phyloP scores from a whole-genome alignment of 2,888 invertebrate genomes.

The Ashinkailepas kermadecensis region DNA sequence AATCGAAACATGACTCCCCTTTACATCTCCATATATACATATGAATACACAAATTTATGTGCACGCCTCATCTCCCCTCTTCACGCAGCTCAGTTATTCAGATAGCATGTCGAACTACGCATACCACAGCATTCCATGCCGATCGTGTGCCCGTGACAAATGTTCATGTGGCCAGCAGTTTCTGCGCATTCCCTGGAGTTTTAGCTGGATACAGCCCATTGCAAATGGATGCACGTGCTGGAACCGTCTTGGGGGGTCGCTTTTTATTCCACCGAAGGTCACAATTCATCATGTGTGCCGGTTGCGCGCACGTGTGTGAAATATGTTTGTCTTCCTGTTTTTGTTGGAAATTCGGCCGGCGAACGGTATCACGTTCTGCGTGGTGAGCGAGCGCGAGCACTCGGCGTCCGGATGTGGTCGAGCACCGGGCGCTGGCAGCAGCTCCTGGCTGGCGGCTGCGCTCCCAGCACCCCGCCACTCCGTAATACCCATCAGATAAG shows the following conservation, averaged over 20 bases:
- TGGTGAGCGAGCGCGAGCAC: no score
- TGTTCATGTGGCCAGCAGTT: background rate
- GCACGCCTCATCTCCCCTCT: no score
- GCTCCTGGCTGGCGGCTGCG: no score
- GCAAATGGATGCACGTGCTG: background rate
- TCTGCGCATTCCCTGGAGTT: background rate
- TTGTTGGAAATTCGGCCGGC: background rate
- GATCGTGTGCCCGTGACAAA: background rate
- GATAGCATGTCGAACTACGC: background rate
- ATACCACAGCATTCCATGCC: background rate
- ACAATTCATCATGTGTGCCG: conserved; percentile 7
- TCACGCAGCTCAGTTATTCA: background rate
- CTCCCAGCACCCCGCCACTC: background rate
- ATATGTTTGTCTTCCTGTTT: conserved; percentile 5
- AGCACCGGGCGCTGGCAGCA: no score
- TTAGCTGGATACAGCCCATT: background rate
- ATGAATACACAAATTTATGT: no score
- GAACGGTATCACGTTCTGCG: background rate
- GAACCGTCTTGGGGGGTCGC: background rate
- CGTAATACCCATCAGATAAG: background rate
- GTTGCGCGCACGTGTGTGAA: background rate
- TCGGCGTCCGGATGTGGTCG: no score
- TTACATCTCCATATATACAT: no score
- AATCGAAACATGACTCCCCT: no score
- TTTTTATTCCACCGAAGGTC: background rate